These are phyloP conservation scores for Autographa gamma DNA, from an alignment of 2,888 invertebrate genomes.

Conservation along the genomic window DNA sequence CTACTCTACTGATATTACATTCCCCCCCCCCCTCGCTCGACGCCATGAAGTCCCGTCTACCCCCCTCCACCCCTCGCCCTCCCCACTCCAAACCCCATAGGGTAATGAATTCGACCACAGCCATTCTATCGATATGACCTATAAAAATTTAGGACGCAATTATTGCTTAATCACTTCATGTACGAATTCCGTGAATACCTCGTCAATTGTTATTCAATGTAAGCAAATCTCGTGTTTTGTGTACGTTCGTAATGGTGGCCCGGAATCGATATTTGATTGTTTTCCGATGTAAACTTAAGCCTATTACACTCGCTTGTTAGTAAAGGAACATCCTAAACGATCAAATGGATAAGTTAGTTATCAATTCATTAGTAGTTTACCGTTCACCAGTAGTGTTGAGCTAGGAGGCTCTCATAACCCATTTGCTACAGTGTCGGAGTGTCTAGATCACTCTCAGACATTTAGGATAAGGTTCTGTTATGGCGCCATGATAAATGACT, in stretches of 20 bases:
- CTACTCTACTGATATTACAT: constrained; percentile 85
- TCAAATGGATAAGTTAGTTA: constrained; percentile 35
- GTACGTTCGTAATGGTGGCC: constrained; percentile 30
- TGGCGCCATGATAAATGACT: constrained; percentile 2
- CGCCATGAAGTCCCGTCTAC: constrained; percentile 80
- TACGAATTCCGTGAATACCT: constrained; percentile 56
- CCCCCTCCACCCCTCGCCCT: constrained; percentile 51
- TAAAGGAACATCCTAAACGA: constrained; percentile 37
- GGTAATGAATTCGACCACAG: constrained; percentile 84
- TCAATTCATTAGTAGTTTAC: constrained; percentile 24
- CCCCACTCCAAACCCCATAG: constrained; percentile 76
- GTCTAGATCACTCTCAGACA: constrained; percentile 8
- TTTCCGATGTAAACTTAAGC: constrained; percentile 55
- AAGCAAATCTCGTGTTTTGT: constrained; percentile 43
- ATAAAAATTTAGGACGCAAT: constrained; percentile 83
- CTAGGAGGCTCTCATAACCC: not conserved
- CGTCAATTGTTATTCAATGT: constrained; percentile 50
- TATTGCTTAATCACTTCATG: constrained; percentile 75
- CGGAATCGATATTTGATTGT: constrained; percentile 49
- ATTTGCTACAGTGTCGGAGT: not conserved
- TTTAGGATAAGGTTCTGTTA: not conserved
- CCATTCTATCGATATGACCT: constrained; percentile 81
- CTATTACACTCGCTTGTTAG: constrained; percentile 41
- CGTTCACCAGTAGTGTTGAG: not conserved
- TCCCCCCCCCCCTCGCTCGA: constrained; percentile 73